These are phyloP conservation scores for Austrofundulus limnaeus DNA, from an alignment of 2,113 vertebrate genomes.

Conservation along the genomic window DNA sequence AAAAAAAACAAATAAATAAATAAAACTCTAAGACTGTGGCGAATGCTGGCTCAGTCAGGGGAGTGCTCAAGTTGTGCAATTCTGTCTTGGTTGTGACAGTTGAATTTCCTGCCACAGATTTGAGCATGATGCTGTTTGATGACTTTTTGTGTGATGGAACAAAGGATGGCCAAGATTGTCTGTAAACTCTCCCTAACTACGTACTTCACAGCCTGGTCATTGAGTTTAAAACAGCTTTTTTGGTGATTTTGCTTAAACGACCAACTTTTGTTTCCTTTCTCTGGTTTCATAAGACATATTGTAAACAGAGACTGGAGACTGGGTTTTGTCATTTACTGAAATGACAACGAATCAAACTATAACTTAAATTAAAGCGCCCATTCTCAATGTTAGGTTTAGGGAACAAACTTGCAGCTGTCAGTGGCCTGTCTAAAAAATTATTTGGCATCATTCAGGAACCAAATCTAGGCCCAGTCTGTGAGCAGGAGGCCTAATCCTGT, in stretches of 20 bases:
- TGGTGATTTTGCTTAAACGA: conserved; percentile 4
- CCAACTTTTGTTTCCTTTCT: not conserved
- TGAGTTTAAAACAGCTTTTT: conserved; percentile 14
- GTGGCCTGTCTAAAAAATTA: conserved; percentile 32
- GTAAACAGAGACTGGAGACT: not conserved
- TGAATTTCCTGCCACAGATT: conserved; percentile 20
- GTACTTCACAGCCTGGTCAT: conserved; percentile 15
- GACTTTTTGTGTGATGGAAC: conserved; percentile 45
- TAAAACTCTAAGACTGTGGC: not conserved
- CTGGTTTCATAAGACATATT: not conserved
- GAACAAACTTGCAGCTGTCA: conserved; percentile 33
- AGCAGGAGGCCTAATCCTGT: conserved; percentile 75
- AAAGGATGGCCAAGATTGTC: conserved; percentile 25
- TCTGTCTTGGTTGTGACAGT: conserved; percentile 27
- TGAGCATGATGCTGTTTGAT: conserved; percentile 12
- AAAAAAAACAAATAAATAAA: conserved; percentile 4
- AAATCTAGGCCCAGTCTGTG: conserved; percentile 62
- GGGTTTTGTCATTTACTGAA: conserved; percentile 1
- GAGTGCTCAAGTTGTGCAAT: conserved; percentile 15
- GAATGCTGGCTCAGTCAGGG: conserved; percentile 20
- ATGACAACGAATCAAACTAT: conserved; percentile 8
- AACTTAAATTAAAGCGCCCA: conserved; percentile 15
- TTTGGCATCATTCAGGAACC: conserved; percentile 57
- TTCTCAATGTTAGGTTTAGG: conserved; percentile 22
- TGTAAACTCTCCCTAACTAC: conserved; percentile 16